Evolutionary conservation across 1,140 invertebrate genomes (phyloP).

Genomic region (Lordiphosa collinella): DNA sequence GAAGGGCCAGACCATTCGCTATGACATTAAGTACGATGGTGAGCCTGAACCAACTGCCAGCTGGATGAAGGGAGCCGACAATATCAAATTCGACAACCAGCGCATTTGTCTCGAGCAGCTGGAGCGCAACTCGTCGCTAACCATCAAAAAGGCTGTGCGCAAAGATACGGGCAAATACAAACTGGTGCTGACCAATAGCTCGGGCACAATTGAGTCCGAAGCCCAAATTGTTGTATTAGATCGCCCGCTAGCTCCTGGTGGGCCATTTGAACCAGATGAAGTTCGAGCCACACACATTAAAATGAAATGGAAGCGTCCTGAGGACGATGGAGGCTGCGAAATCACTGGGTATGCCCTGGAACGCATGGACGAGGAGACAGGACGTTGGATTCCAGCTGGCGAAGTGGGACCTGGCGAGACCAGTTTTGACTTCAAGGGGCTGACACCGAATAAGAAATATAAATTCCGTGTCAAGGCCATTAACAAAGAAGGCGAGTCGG

Average conservation of each 20-base stretch:
- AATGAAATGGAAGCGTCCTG: constrained; percentile 96
- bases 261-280: constrained; percentile 92
- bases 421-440: constrained; percentile 92
- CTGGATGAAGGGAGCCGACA: constrained; percentile 88
- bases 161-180: constrained; percentile 95
- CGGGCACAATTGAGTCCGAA: constrained; percentile 89
- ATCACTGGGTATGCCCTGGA: constrained; percentile 98
- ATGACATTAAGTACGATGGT: constrained; percentile 95
- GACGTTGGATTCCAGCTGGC: constrained; percentile 94
- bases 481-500: constrained; percentile 98
- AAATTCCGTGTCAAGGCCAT: constrained; percentile 99
- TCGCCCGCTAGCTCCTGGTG: constrained; percentile 91
- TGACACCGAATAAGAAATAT: constrained; percentile 98
- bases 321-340: constrained; percentile 95
- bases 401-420: constrained; percentile 91
- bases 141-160: constrained; percentile 91
- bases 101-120: constrained; percentile 93
- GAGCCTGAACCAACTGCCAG: constrained; percentile 95
- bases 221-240: constrained; percentile 94
- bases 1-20: constrained; percentile 94
- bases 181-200: constrained; percentile 90
- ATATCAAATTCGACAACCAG: constrained; percentile 85
- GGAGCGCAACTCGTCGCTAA: constrained; percentile 94
- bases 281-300: constrained; percentile 94
- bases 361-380: constrained; percentile 96